Evolutionary conservation across 2,113 vertebrate genomes (phyloP).

Genomic region (Gallinago paraguaiae): DNA sequence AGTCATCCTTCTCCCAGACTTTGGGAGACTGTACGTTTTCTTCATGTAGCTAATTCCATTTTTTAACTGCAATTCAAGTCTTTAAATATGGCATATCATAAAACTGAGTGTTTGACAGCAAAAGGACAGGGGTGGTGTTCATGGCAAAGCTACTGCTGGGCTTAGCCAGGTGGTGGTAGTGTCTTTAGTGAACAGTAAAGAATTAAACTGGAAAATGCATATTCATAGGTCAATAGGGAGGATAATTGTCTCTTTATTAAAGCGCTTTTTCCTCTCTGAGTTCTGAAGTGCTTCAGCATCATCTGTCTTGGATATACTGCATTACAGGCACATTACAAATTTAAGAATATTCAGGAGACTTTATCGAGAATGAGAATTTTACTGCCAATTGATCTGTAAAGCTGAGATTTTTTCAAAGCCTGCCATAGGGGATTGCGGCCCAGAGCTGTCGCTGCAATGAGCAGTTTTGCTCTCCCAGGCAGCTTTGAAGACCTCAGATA

Average conservation of each 20-base stretch:
- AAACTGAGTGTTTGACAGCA: background rate
- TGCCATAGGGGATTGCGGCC: background rate
- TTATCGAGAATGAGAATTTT: background rate
- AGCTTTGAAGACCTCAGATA: background rate
- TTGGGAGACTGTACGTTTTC: background rate
- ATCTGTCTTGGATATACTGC: background rate
- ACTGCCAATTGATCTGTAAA: background rate
- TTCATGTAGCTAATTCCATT: background rate
- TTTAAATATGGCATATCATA: background rate
- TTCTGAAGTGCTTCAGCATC: background rate
- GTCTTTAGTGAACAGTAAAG: background rate
- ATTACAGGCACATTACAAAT: background rate
- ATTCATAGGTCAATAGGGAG: background rate
- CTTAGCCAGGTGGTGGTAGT: background rate
- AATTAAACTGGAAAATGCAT: background rate
- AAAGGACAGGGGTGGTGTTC: background rate
- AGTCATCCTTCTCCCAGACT: background rate
- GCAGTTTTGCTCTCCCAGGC: background rate
- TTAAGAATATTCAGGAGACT: background rate
- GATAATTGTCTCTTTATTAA: background rate
- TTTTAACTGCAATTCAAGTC: background rate
- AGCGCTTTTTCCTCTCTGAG: background rate
- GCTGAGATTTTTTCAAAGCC: background rate
- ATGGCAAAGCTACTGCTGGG: background rate
- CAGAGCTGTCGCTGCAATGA: background rate